Evolutionary conservation across 2,888 invertebrate genomes (phyloP).

Genomic region (Drosophila incognita): DNA sequence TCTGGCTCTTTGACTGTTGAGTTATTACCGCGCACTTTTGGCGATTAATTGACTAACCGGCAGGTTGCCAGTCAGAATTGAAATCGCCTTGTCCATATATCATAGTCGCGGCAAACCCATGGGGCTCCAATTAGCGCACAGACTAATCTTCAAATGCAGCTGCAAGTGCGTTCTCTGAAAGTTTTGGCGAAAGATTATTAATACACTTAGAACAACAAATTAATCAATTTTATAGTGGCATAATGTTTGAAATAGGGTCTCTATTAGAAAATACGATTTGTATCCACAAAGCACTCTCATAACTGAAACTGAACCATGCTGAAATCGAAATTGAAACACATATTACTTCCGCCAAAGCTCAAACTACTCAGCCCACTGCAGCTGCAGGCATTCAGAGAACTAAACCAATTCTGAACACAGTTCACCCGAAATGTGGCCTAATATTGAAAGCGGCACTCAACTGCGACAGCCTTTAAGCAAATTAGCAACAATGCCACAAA

Average conservation of each 20-base stretch:
- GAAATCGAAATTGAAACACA: neutral
- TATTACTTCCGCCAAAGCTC: constrained; percentile 13
- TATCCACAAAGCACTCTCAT: no score
- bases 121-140: constrained; percentile 71
- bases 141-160: constrained; percentile 12
- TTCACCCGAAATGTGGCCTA: constrained; percentile 25
- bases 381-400: neutral
- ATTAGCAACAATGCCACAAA: constrained; percentile 70
- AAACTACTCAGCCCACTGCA: neutral
- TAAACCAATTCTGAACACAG: neutral
- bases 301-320: neutral
- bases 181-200: neutral
- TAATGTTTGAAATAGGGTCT: neutral
- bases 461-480: constrained; percentile 65
- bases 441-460: constrained; percentile 32
- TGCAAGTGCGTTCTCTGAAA: neutral
- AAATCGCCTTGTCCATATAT: constrained; percentile 18
- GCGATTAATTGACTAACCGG: constrained; percentile 72
- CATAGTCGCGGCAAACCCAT: constrained; percentile 31
- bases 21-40: constrained; percentile 70
- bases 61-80: constrained; percentile 16
- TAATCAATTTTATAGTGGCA: neutral
- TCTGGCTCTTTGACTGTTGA: constrained; percentile 45
- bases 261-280: neutral
- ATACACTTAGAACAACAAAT: neutral